These are phyloP conservation scores for Paedocypris micromegethes DNA, from an alignment of 2,797 vertebrate genomes.

Conservation along the genomic window DNA sequence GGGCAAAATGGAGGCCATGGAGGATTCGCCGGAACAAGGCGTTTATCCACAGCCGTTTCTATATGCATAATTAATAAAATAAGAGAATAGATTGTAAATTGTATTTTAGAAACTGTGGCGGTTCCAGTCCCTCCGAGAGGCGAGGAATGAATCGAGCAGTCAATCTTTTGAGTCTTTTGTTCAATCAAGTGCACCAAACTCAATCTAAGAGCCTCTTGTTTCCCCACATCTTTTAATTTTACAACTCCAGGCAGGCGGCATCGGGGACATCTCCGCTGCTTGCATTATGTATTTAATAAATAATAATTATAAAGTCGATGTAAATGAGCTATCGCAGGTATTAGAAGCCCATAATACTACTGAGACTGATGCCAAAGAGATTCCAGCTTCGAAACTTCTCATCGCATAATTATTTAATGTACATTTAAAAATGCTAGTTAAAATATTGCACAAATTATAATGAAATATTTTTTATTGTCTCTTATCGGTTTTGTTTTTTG, in stretches of 20 bases:
- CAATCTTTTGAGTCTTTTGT: slow-evolving; percentile 1
- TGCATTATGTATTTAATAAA: slow-evolving; percentile 29
- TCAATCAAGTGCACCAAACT: slow-evolving; percentile 2
- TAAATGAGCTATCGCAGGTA: slow-evolving; percentile 18
- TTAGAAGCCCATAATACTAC: slow-evolving; percentile 7
- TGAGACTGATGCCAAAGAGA: slow-evolving; percentile 7
- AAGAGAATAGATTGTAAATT: slow-evolving; percentile 12
- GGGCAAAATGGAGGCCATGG: not conserved
- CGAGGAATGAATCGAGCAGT: slow-evolving; percentile 10
- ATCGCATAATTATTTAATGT: too few species aligned
- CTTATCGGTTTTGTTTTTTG: too few species aligned
- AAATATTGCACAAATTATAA: too few species aligned
- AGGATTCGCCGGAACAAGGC: slow-evolving; percentile 12
- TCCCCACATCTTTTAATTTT: not conserved
- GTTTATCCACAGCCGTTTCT: not conserved
- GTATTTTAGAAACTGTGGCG: not conserved
- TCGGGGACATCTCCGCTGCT: not conserved
- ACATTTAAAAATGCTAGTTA: too few species aligned
- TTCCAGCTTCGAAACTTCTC: not conserved
- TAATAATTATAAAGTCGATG: slow-evolving; percentile 21
- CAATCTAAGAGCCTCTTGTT: not conserved
- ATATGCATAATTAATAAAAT: slow-evolving; percentile 21
- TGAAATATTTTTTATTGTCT: too few species aligned
- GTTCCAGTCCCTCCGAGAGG: slow-evolving; percentile 18
- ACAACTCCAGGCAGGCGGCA: slow-evolving; percentile 2